A percentile compares a stretch with the other conserved stretches of the same genome.
phyloP scores from a whole-genome alignment of 2,797 vertebrate genomes.

The Varecia variegata region DNA sequence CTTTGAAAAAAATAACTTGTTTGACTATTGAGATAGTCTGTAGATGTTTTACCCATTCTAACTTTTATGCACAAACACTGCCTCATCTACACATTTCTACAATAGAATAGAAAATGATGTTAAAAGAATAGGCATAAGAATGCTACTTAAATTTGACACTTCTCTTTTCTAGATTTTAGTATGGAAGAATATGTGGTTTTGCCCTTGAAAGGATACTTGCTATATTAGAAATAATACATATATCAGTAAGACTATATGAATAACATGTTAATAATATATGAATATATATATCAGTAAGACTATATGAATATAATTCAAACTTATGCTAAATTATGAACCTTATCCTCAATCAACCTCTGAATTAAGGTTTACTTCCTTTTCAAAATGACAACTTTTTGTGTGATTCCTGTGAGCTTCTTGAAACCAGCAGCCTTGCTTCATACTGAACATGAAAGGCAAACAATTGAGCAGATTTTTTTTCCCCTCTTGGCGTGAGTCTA shows the following conservation, averaged over 20 bases:
- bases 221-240: not conserved
- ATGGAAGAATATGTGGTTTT: not conserved
- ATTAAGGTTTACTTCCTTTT: not conserved
- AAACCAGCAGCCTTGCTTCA: not conserved
- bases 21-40: not conserved
- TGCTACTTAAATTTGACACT: not conserved
- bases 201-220: not conserved
- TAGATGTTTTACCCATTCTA: not conserved
- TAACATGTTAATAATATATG: not conserved
- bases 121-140: not conserved
- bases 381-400: not conserved
- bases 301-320: not conserved
- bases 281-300: not conserved
- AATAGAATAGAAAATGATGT: not conserved
- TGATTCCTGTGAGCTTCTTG: not conserved
- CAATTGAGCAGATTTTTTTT: not conserved
- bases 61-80: not conserved
- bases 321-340: conserved; percentile 6
- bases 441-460: not conserved
- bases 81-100: not conserved
- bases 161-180: not conserved
- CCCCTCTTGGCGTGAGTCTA: not conserved
- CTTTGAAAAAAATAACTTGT: not conserved
- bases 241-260: not conserved
- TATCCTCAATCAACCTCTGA: not conserved